A percentile compares a stretch with the other conserved stretches of the same genome.
These are phyloP conservation scores for Cyclura pinguis DNA, from an alignment of 2,797 vertebrate species.

Conservation along the genomic window DNA sequence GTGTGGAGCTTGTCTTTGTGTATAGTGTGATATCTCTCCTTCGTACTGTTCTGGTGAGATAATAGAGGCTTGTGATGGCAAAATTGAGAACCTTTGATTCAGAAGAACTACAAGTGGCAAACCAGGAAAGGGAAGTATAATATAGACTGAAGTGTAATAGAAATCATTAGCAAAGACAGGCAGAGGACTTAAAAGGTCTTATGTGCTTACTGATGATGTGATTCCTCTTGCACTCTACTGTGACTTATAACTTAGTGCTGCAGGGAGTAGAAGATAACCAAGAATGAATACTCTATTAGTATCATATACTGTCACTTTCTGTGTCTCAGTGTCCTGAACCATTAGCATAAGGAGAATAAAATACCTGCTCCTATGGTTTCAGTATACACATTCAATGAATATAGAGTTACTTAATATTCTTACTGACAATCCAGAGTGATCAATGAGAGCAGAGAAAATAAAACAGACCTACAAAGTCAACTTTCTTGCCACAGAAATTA, in stretches of 20 bases:
- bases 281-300: constrained; percentile 2
- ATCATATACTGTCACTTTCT: neutral
- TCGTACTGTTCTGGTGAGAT: neutral
- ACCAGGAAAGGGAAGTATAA: neutral
- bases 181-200: constrained; percentile 27
- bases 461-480: neutral
- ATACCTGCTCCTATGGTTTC: neutral
- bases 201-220: neutral
- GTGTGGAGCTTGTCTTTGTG: neutral
- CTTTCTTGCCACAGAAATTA: neutral
- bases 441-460: too few relatives aligned
- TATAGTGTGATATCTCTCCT: neutral
- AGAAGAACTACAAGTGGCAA: constrained; percentile 3
- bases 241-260: constrained; percentile 3
- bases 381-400: neutral
- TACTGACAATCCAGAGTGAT: neutral
- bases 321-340: too few relatives aligned
- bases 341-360: neutral
- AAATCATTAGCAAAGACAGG: constrained; percentile 13
- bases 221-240: constrained; percentile 3
- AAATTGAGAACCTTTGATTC: neutral
- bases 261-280: neutral
- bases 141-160: constrained; percentile 5
- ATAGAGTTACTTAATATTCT: neutral
- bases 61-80: neutral